These are phyloP conservation scores for Campoplex nolae DNA, from an alignment of 2,888 invertebrate genomes.

Conservation along the genomic window DNA sequence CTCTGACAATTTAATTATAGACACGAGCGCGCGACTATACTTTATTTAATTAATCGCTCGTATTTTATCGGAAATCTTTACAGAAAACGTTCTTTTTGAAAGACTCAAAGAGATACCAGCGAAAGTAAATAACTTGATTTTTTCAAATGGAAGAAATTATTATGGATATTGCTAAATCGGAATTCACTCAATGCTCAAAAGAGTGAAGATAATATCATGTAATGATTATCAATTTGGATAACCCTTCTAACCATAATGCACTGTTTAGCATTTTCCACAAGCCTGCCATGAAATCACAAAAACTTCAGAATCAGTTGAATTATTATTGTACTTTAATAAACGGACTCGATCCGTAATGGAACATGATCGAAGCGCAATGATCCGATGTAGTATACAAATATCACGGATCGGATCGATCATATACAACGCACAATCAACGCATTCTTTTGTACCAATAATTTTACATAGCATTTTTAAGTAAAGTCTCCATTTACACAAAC, in stretches of 20 bases:
- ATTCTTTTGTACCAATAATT: not conserved
- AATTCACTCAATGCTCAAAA: not conserved
- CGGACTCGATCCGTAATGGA: not conserved
- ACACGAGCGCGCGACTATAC: slow-evolving; percentile 23
- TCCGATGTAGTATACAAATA: not conserved
- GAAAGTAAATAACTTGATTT: not conserved
- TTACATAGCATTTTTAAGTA: slow-evolving; percentile 14
- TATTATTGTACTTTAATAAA: not conserved
- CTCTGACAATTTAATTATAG: slow-evolving; percentile 60
- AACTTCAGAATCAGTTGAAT: not conserved
- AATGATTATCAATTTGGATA: not conserved
- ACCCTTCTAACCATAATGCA: no score
- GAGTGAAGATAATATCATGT: not conserved
- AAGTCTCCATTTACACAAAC: slow-evolving; percentile 20
- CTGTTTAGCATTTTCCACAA: not conserved
- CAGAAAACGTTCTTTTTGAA: not conserved
- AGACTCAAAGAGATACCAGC: not conserved
- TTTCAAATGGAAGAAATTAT: not conserved
- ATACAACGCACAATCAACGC: not conserved
- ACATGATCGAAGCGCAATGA: not conserved
- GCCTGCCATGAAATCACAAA: not conserved
- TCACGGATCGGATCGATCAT: not conserved
- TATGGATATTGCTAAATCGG: not conserved
- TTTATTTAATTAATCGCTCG: slow-evolving; percentile 63
- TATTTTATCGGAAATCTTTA: slow-evolving; percentile 33